Evolutionary conservation across 2,888 invertebrate species (phyloP), one percentile per base, ranked within the genome.

Genomic region (Furcula furcula): DNA sequence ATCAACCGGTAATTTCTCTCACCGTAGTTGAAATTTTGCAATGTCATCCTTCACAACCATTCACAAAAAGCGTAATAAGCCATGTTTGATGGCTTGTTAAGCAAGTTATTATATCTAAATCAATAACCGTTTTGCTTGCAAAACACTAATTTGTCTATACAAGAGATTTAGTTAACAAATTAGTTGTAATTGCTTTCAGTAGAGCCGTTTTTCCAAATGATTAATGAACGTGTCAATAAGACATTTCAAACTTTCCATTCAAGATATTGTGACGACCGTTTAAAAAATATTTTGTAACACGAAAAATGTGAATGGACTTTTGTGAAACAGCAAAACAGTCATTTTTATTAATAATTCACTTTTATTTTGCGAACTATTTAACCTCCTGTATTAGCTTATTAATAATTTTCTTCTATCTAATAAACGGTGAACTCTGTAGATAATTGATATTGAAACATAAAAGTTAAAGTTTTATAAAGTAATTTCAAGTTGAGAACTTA

Each of bases 271-370:
- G 40, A 38, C 38, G 40, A 29, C 31, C 29, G 34, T 31, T 46
- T 28, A 21, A 40, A 29, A 28, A 15, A 22, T n/a, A 6, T 10
- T 31, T 13, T 18, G 11, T 15, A 29, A 36, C 43, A 36, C 40
- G 51, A 36, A 32, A 35, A 55, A 45, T 48, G 58, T 56, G 37
- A 57, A 57, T 45, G 44, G 42, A 46, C 36, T 57, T 39, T 1
- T 26, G 7, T 26, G 4, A 45, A n/a, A n/a, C n/a, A n/a, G n/a
- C n/a, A n/a, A n/a, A n/a, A 39, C 42, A 55, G 51, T 50, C 32
- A 29, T 37, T 32, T 35, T 29, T 28, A 21, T 10, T 32, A 27
- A 31, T 43, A 47, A 51, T 43, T 52, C 52, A 55, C 46, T 25
- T 13, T 6, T 12, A n/a, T 25, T 25, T 21, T 21, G 6, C 10